Base-by-base conservation (phyloP, 2,888 invertebrate genomes). In the Sminthurinus aureus region DNA sequence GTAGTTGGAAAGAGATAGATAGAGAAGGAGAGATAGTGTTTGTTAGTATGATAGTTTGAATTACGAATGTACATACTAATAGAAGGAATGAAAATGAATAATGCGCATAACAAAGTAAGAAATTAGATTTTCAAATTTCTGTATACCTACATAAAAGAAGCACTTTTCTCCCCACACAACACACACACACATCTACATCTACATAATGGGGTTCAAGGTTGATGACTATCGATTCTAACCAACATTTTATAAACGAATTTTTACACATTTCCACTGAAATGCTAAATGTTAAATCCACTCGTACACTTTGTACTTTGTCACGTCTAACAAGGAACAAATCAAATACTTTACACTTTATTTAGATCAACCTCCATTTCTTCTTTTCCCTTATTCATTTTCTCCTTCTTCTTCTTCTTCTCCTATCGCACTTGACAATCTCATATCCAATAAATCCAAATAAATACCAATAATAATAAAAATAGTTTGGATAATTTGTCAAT, bases 21-120 rank as follows among this genome's bases (percentile, higher is more conserved):
- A 13, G 71, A 20, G 38, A n/a, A 75, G 75, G 64, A 64, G 64
- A 18, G 52, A 71, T 22, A 38, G 38, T 38, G 38, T 38, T 38
- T 38, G 38, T 38, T 38, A 38, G 38, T 38, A 6, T 6, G 38
- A 38, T 38, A 38, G 38, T 38, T 38, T 50, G 71, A 83, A 83
- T 83, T 83, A 83, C 79, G 78, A 83, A 88, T 88, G 88, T 88
- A 88, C 88, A 88, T 88, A 88, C 79, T 87, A 87, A 38, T 38
- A 38, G 38, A 38, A 38, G 38, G 38, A 88, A 88, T 88, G 87
- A 88, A 88, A 87, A 87, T 58, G 58, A 58, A 58, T 58, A 88
- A 88, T 88, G 88, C 88, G 87, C 88, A 88, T 88, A 88, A 88
- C 87, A 87, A 88, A 88, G 87, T 82, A 82, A 77, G 85, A 87